Evolutionary conservation across 2,888 invertebrate genomes (phyloP).

Genomic region (Epiblema foenella): DNA sequence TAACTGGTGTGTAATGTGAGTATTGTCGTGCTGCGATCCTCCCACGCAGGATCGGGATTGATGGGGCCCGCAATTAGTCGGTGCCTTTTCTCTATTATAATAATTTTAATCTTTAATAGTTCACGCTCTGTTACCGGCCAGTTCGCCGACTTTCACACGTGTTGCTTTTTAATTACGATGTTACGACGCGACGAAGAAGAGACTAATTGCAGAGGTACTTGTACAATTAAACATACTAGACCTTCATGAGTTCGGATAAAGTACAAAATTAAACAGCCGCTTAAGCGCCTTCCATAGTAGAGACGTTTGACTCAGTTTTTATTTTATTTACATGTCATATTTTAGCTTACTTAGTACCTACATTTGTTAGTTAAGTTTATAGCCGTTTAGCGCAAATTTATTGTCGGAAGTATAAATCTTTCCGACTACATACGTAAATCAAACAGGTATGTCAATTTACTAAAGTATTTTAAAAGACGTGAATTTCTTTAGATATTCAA

Average conservation of each 20-base stretch:
- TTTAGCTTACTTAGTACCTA: conserved; percentile 4
- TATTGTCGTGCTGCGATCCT: conserved; percentile 46
- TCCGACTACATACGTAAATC: neutral
- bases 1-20: conserved; percentile 31
- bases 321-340: neutral
- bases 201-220: conserved; percentile 16
- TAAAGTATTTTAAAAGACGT: neutral
- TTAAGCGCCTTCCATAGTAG: neutral
- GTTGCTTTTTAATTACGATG: conserved; percentile 55
- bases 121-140: conserved; percentile 68
- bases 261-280: neutral
- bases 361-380: neutral
- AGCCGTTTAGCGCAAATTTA: neutral
- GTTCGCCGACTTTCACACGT: conserved; percentile 67
- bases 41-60: conserved; percentile 40
- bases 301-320: neutral
- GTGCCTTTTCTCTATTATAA: conserved; percentile 40
- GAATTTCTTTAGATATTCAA: neutral
- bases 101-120: conserved; percentile 54
- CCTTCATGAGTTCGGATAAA: neutral
- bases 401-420: neutral
- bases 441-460: neutral
- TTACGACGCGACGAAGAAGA: conserved; percentile 8
- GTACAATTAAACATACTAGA: neutral
- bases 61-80: conserved; percentile 34